Evolutionary conservation across 1,140 invertebrate species (phyloP).

Genomic region (Ptiloglossa arizonensis): DNA sequence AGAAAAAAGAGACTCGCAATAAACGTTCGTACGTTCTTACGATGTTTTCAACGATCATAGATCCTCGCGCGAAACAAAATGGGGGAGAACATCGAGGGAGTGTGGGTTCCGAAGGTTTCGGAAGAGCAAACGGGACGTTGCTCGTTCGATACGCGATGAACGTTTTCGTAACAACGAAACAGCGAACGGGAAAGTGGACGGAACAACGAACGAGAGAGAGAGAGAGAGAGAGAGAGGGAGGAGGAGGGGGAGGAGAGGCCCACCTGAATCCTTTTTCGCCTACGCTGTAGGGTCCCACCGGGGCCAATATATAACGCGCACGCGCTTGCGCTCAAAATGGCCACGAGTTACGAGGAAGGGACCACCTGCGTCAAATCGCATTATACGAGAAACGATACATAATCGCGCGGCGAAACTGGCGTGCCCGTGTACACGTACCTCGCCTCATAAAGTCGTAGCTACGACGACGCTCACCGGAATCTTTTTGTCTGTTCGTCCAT

Average conservation of each 20-base stretch:
- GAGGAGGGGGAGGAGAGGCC: no score
- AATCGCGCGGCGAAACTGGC: slow-evolving; percentile 66
- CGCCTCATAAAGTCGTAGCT: slow-evolving; percentile 63
- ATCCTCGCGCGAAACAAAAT: background rate
- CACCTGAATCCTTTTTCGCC: slow-evolving; percentile 29
- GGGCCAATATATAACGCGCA: slow-evolving; percentile 49
- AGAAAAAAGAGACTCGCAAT: no score
- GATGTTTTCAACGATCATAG: no score
- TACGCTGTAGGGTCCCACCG: slow-evolving; percentile 22
- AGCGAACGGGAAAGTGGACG: background rate
- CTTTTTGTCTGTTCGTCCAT: slow-evolving; percentile 52
- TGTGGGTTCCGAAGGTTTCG: background rate
- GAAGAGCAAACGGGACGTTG: background rate
- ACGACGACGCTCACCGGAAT: slow-evolving; percentile 35
- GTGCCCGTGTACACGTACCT: slow-evolving; percentile 10
- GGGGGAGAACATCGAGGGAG: background rate
- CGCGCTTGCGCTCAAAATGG: slow-evolving; percentile 65
- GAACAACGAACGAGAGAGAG: background rate
- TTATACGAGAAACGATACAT: slow-evolving; percentile 73
- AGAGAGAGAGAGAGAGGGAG: no score
- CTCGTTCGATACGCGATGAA: background rate
- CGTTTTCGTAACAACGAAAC: background rate
- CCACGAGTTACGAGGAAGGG: slow-evolving; percentile 64
- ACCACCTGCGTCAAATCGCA: slow-evolving; percentile 72
- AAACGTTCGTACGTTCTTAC: background rate